Conservation (phyloP, 2,888 invertebrate species). For the Arctia plantaginis region DNA sequence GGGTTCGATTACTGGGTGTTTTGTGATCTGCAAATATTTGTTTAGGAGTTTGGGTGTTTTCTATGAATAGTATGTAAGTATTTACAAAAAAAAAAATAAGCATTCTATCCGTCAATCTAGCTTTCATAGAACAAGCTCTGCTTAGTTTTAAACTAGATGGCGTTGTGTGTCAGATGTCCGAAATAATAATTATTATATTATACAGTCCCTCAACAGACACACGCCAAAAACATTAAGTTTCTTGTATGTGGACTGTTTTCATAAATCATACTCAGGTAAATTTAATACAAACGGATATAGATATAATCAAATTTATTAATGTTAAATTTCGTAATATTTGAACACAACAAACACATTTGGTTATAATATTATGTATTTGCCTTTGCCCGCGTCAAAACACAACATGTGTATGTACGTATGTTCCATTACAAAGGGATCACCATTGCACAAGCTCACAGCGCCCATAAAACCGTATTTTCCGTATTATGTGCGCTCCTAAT, state of each 20-base stretch:
- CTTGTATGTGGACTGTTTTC: background rate
- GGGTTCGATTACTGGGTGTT: no score
- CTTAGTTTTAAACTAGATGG: background rate
- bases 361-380: constrained; percentile 31
- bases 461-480: constrained; percentile 71
- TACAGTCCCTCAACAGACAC: background rate
- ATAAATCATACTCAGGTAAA: background rate
- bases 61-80: no score
- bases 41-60: no score
- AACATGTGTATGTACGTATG: constrained; percentile 43
- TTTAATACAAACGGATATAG: background rate
- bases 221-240: background rate
- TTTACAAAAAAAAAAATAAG: no score
- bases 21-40: no score
- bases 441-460: constrained; percentile 59
- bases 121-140: no score
- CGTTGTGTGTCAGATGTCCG: no score
- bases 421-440: constrained; percentile 77
- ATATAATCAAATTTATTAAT: background rate
- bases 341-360: background rate
- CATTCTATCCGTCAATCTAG: no score
- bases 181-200: no score
- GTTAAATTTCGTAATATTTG: background rate
- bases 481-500: constrained; percentile 67
- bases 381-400: constrained; percentile 32